Base-by-base conservation (phyloP, 2,113 vertebrate species). In the Rhea pennata region DNA sequence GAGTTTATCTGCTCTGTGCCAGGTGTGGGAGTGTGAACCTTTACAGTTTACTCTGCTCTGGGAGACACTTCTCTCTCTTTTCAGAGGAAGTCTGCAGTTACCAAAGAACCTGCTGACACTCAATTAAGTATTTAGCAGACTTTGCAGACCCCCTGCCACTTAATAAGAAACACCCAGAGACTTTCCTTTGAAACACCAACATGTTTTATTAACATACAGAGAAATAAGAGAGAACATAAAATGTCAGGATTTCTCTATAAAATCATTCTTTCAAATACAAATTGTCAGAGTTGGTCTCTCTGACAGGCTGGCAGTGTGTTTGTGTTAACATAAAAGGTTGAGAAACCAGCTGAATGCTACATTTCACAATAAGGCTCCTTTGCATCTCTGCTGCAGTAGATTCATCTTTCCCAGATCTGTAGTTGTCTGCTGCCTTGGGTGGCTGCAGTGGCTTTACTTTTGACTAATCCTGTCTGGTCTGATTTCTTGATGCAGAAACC, bases 201-300 rank as follows among this genome's bases (percentile, higher is more conserved):
- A 29, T 74, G 69, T 80, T 95, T 94, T 90, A 90, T 92, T 93
- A 82, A 88, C 75, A 5, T 5, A 12, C 8, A 44, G 82, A 84
- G 65, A 69, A 64, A 13, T 58, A 40, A 87, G 74, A 31, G 66
- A 78, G 54, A 88, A 15, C 69, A 29, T 76, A 75, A 33, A 76
- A 51, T 16, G 65, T 77, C 65, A 51, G 54, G 17, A 66, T 87
- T 85, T 88, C 56, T 51, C 44, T 48, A 2, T 12, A 48, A 94
- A 76, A 36, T 54, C 21, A 3, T 21, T 64, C 64, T 40, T 51
- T 87, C 44, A 44, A 42, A 51, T 10, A 20, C 4, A 3, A 53
- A 33, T 13, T n/a, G 80, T 42, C 46, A 56, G 67, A 23, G 9
- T 23, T 8, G 51, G 36, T 36, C 36, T 72, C 11, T 6, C 61